Conservation (phyloP, 1,140 invertebrate species). For the Harpegnathos saltator region DNA sequence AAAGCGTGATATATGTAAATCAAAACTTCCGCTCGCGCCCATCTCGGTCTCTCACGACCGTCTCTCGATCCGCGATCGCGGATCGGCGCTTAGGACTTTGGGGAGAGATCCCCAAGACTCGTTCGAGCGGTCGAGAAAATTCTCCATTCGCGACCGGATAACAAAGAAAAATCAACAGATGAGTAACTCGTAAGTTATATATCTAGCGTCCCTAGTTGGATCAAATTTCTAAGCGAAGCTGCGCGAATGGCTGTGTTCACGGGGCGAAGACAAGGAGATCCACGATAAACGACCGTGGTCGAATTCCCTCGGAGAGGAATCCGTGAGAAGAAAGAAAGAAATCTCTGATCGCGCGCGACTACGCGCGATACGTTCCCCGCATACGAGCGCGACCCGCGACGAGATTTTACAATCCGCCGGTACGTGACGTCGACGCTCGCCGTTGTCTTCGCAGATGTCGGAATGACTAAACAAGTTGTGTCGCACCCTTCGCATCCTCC, state of each 20-base stretch:
- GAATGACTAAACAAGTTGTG: conserved; percentile 49
- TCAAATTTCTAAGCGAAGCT: no score
- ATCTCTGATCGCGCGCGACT: neutral
- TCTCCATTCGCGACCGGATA: neutral
- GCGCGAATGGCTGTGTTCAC: no score
- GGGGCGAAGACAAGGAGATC: no score
- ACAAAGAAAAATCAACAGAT: no score
- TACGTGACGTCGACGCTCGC: neutral
- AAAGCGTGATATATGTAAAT: conserved; percentile 56
- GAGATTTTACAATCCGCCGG: conserved; percentile 17
- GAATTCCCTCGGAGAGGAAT: neutral
- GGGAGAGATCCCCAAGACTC: neutral
- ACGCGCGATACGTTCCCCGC: no score
- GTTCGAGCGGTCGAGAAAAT: neutral
- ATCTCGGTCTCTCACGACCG: neutral
- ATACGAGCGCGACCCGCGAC: neutral
- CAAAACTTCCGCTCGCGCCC: conserved; percentile 15
- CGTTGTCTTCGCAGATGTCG: conserved; percentile 22
- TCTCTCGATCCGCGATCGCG: no score
- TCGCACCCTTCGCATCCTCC: conserved; percentile 33
- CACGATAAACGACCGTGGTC: no score
- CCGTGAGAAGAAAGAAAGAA: neutral
- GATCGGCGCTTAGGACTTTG: neutral
- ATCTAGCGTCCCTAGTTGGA: no score
- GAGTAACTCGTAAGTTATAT: no score